phyloP scores from a whole-genome alignment of 2,888 invertebrate species.

The Leucozona laternaria region DNA sequence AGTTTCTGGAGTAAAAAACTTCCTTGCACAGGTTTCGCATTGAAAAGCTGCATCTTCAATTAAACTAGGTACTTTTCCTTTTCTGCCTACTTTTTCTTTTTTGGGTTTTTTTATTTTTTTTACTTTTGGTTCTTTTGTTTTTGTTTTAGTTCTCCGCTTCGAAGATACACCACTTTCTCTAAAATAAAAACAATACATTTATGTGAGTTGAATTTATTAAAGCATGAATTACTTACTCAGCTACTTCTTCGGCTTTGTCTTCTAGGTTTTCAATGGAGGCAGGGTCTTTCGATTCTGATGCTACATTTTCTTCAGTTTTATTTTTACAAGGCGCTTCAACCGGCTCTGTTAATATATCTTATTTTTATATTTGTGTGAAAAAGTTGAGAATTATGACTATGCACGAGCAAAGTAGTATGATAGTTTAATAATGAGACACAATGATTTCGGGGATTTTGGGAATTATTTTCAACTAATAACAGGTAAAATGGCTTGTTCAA shows the following conservation, averaged over 20 bases:
- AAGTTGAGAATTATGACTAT: neutral
- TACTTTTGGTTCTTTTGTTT: slow-evolving; percentile 12
- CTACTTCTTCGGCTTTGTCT: neutral
- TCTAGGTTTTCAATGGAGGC: neutral
- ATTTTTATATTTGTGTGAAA: neutral
- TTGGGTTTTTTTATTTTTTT: slow-evolving; percentile 10
- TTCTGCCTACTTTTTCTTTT: slow-evolving; percentile 7
- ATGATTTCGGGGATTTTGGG: neutral
- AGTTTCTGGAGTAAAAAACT: slow-evolving; percentile 79
- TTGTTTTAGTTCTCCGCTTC: neutral
- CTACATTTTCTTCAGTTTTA: neutral
- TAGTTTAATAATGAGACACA: neutral
- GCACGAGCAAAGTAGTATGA: slow-evolving; percentile 1
- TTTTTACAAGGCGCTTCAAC: neutral
- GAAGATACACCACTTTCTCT: neutral
- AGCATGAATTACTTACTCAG: slow-evolving; percentile 14
- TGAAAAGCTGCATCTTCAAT: slow-evolving; percentile 52
- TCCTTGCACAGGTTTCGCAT: slow-evolving; percentile 68
- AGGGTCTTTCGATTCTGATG: neutral
- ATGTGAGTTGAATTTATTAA: neutral
- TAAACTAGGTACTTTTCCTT: slow-evolving; percentile 18
- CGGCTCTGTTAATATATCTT: neutral
- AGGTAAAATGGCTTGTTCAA: too few relatives aligned
- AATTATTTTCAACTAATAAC: too few relatives aligned
- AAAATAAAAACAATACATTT: neutral